phyloP scores from a whole-genome alignment of 2,797 vertebrate genomes.

The Valencia hispanica region DNA sequence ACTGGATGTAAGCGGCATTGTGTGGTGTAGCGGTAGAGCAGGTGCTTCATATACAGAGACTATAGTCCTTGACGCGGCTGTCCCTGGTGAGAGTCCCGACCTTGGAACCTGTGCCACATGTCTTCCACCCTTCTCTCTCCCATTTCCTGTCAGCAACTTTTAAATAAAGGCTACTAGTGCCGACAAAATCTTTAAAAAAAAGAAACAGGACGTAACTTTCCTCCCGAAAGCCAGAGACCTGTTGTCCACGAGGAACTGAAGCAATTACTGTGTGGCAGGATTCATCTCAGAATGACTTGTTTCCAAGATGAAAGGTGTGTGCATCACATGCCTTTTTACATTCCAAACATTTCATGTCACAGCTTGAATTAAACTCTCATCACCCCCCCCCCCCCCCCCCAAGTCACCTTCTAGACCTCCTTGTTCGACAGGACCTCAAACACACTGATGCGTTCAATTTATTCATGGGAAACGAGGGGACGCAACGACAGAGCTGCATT shows the following conservation, averaged over 20 bases:
- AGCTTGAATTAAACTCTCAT: conserved; percentile 41
- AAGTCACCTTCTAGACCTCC: conserved; percentile 54
- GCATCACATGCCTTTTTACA: conserved; percentile 27
- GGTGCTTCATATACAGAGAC: no score
- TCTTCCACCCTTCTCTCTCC: no score
- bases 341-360: conserved; percentile 42
- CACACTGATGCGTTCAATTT: conserved; percentile 77
- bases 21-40: no score
- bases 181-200: no score
- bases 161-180: no score
- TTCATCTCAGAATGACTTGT: conserved; percentile 26
- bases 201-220: conserved; percentile 12
- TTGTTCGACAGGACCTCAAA: conserved; percentile 64
- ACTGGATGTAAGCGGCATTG: conserved; percentile 9
- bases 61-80: no score
- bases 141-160: no score
- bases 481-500: conserved; percentile 68
- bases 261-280: conserved; percentile 17
- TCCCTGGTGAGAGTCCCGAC: no score
- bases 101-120: no score
- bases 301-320: conserved; percentile 15
- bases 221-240: conserved; percentile 1
- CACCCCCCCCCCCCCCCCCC: conserved; percentile 28
- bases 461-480: conserved; percentile 68
- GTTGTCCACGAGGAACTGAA: conserved; percentile 38